Base-by-base conservation (phyloP, 2,113 vertebrate genomes). In the Phodopus roborovskii region DNA sequence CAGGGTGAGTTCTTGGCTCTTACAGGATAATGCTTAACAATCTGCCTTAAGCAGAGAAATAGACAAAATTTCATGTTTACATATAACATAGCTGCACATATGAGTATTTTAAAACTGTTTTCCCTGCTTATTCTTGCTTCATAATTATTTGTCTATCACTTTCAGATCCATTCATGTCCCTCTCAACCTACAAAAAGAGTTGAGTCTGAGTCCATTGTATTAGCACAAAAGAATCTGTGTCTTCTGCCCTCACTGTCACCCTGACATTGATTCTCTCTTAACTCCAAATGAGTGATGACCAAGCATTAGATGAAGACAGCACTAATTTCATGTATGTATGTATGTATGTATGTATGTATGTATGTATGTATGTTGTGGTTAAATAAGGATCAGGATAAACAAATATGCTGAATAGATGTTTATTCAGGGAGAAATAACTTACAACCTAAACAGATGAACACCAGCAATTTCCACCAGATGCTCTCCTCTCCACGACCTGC, bases 41-140 rank as follows among this genome's bases (percentile, higher is more conserved):
- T 88, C 81, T 93, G 60, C 84, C 58, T 84, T 60, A 60, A 71
- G n/a, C 17, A 81, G 39, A 81, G 73, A 96, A 97, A 97, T 83
- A 86, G 58, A 90, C 84, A 68, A 26, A 15, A 22, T 42, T 17
- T 10, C 75, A 22, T n/a, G 78, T 88, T 94, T 82, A 45, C 71
- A 50, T 93, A 42, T 71, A 90, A 83, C 66, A 30, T 45, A 56
- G n/a, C 73, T 90, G 68, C 75, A 88, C 53, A 90, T 92, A 75
- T 26, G 79, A 75, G 26, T 22, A 75, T 81, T 96, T 87, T 85
- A 90, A 81, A 81, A 48, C 30, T 79, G 56, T 90, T 96, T 95
- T 88, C 42, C 68, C 48, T 66, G 11, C 36, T 73, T 60, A 77
- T 8, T 11, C 15, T 71, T 36, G 74, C 42, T 24, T 79, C 9